A percentile compares a stretch with the other conserved stretches of the same genome.
Evolutionary conservation across 1,140 invertebrate genomes (phyloP).

Genomic region (Zaprionus gabonicus): DNA sequence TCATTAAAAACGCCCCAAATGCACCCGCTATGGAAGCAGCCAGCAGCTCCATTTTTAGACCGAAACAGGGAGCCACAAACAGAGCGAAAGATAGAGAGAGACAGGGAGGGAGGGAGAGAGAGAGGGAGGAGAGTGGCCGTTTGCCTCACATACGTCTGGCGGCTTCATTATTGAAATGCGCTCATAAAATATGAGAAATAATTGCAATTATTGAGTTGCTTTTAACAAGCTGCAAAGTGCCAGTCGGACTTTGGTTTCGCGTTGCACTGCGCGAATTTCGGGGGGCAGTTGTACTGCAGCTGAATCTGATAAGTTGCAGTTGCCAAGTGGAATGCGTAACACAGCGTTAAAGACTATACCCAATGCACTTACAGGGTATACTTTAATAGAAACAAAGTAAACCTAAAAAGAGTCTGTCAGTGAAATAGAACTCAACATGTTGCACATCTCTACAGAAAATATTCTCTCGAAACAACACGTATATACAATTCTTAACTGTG

Average conservation of each 20-base stretch:
- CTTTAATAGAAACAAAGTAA: too few species aligned
- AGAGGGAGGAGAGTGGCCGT: neutral
- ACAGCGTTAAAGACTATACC: too few species aligned
- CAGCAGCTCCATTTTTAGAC: neutral
- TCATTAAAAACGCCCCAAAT: conserved; percentile 76
- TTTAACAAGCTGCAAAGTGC: conserved; percentile 50
- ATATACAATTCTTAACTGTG: too few species aligned
- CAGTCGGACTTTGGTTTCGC: neutral
- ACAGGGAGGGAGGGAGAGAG: neutral
- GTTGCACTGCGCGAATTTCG: conserved; percentile 16
- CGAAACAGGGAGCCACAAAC: neutral
- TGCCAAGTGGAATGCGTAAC: too few species aligned
- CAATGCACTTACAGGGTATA: too few species aligned
- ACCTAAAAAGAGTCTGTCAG: too few species aligned
- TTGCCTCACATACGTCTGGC: conserved; percentile 1
- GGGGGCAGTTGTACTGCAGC: neutral
- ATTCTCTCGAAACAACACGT: too few species aligned
- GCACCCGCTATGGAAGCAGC: conserved; percentile 43
- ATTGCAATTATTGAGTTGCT: conserved; percentile 76
- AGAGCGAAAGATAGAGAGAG: neutral
- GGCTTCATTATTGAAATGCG: conserved; percentile 71
- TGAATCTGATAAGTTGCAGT: too few species aligned
- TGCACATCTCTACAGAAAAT: too few species aligned
- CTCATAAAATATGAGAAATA: conserved; percentile 78
- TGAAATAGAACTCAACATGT: too few species aligned